Conservation (phyloP, 2,113 vertebrate species). For the Propithecus coquereli region DNA sequence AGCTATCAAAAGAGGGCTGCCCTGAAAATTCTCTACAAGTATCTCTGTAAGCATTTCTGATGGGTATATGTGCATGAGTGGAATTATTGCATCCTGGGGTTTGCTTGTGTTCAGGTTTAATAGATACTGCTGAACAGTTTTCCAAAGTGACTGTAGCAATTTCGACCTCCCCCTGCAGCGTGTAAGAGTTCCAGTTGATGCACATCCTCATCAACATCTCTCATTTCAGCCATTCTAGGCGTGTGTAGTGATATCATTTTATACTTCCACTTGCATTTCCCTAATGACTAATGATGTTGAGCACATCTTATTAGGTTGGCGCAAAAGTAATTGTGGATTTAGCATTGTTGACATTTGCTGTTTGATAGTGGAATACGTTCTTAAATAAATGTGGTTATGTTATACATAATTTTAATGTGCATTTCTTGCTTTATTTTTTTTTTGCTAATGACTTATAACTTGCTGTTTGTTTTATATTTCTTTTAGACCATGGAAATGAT, state of each 20-base stretch:
- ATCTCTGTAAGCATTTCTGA: not conserved
- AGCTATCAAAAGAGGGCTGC: not conserved
- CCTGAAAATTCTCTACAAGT: not conserved
- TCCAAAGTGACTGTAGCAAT: not conserved
- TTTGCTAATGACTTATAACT: too few relatives aligned
- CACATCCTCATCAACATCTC: accelerated
- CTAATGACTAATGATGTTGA: not conserved
- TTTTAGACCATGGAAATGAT: too few relatives aligned
- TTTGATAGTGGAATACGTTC: too few relatives aligned
- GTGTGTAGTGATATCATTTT: not conserved
- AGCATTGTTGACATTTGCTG: too few relatives aligned
- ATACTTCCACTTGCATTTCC: not conserved
- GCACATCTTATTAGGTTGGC: not conserved
- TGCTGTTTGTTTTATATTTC: too few relatives aligned
- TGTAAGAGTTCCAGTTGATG: accelerated
- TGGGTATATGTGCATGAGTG: accelerated
- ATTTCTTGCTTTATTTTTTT: too few relatives aligned
- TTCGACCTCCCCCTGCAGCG: accelerated
- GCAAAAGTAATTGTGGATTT: too few relatives aligned
- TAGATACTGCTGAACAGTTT: not conserved
- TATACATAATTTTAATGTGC: too few relatives aligned
- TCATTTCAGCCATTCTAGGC: not conserved
- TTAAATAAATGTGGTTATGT: too few relatives aligned
- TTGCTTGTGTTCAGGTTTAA: not conserved
- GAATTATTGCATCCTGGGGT: accelerated